Evolutionary conservation across 1,140 invertebrate species (phyloP), one percentile per base, ranked within the genome.

Genomic region (Ips nitidus): DNA sequence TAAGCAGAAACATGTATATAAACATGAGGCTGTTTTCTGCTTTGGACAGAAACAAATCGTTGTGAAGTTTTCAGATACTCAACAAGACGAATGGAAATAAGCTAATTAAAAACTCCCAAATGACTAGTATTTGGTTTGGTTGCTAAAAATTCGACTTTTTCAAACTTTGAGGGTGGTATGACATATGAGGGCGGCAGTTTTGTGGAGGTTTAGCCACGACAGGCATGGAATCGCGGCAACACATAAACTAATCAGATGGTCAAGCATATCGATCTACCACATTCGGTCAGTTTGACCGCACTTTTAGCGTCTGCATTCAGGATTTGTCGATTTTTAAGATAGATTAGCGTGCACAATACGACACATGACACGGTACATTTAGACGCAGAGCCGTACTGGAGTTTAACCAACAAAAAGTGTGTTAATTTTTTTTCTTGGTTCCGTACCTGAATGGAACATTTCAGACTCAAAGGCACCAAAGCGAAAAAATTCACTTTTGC

Each of bases 211-310:
- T 57, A 66, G 53, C 42, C 50, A 66, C 53, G 66, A 69, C 66
- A 69, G 40, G 58, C 66, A 58, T 41, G 45, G 43, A 61, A 69
- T 69, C 66, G 66, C 66, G 66, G 66, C 66, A 69, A 53, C 50
- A 8, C 41, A 45, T 53, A 60, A n/a, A 39, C n/a, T 61, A 69
- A 69, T 69, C 66, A 56, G 36, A 43, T 61, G 66, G 66, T 61
- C 66, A 41, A 69, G 66, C 66, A 55, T 69, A 47, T 41, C 66
- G 66, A 53, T 69, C 66, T 60, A 60, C 66, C 66, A 69, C 66
- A 69, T 69, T 60, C 57, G 41, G 56, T 38, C 45, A 45, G 55
- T 38, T 40, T 69, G 66, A 69, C 66, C 66, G 52, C 52, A 53
- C 41, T 53, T 55, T 61, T 60, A 47, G 58, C 52, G 55, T 36